Percentiles rank a stretch among this genome's conserved stretches.
These are phyloP conservation scores for Teleogryllus occipitalis DNA, from an alignment of 1,140 invertebrate genomes.

Conservation along the genomic window DNA sequence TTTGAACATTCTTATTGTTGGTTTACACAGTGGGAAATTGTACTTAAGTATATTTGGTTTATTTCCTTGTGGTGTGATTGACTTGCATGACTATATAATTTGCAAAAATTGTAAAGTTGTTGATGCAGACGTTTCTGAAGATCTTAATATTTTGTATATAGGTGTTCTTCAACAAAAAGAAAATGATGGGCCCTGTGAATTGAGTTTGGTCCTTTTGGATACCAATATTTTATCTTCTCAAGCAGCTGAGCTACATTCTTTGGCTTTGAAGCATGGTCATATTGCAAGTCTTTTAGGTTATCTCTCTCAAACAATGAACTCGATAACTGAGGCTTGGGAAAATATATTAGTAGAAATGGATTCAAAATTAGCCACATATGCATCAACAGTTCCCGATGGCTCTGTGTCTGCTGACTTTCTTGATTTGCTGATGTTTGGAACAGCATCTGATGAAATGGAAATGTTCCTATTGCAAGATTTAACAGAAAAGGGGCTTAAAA, in stretches of 20 bases:
- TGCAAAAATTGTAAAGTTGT: constrained; percentile 27
- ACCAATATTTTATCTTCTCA: constrained; percentile 57
- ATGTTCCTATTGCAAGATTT: constrained; percentile 74
- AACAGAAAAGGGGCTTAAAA: constrained; percentile 91
- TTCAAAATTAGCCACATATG: constrained; percentile 82
- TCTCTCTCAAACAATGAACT: constrained; percentile 64
- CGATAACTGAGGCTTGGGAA: constrained; percentile 91
- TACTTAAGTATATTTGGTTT: constrained; percentile 76
- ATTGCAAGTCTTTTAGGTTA: constrained; percentile 58
- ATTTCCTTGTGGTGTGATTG: constrained; percentile 64
- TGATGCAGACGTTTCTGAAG: constrained; percentile 34
- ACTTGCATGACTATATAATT: constrained; percentile 39
- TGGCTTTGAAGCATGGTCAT: constrained; percentile 64
- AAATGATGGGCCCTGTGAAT: constrained; percentile 34
- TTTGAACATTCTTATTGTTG: constrained; percentile 70
- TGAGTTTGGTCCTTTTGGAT: constrained; percentile 50
- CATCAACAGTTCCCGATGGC: constrained; percentile 64
- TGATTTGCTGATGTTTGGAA: constrained; percentile 82
- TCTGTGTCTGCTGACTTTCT: constrained; percentile 84
- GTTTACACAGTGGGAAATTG: constrained; percentile 61
- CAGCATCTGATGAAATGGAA: constrained; percentile 69
- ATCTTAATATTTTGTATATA: constrained; percentile 37
- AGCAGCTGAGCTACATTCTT: constrained; percentile 55
- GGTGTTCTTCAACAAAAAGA: constrained; percentile 42
- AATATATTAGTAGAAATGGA: constrained; percentile 91